These are phyloP conservation scores for Nineta flava DNA, from an alignment of 2,888 invertebrate genomes.

Conservation along the genomic window DNA sequence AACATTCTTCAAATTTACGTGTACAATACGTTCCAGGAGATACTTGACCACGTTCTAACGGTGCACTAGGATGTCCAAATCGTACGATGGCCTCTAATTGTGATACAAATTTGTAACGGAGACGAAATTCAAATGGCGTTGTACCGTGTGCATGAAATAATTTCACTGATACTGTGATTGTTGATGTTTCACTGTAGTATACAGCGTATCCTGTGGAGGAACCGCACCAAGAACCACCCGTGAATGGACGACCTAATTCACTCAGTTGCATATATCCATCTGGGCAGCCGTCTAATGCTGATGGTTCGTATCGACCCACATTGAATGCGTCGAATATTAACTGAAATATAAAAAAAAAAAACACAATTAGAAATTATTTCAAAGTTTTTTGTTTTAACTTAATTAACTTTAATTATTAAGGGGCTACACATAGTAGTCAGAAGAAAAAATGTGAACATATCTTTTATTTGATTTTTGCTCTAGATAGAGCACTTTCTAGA, in stretches of 20 bases:
- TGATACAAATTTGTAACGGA: conserved; percentile 69
- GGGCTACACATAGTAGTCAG: neutral
- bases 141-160: conserved; percentile 54
- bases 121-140: conserved; percentile 62
- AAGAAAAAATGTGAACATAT: too few relatives aligned
- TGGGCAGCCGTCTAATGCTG: conserved; percentile 62
- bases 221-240: conserved; percentile 84
- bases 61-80: conserved; percentile 58
- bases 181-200: conserved; percentile 81
- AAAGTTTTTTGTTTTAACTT: neutral
- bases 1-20: conserved; percentile 71
- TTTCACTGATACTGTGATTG: conserved; percentile 72
- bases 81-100: conserved; percentile 65
- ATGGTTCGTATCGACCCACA: conserved; percentile 65
- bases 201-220: conserved; percentile 63
- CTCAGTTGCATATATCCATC: conserved; percentile 80
- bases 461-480: too few relatives aligned
- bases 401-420: neutral
- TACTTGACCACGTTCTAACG: conserved; percentile 67
- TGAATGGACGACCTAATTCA: conserved; percentile 73
- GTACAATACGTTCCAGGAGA: conserved; percentile 75
- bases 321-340: conserved; percentile 78
- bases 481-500: too few relatives aligned
- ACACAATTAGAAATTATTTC: neutral
- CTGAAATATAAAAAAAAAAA: conserved; percentile 28